phyloP scores from a whole-genome alignment of 1,140 invertebrate species.

The Orchestia grillus region DNA sequence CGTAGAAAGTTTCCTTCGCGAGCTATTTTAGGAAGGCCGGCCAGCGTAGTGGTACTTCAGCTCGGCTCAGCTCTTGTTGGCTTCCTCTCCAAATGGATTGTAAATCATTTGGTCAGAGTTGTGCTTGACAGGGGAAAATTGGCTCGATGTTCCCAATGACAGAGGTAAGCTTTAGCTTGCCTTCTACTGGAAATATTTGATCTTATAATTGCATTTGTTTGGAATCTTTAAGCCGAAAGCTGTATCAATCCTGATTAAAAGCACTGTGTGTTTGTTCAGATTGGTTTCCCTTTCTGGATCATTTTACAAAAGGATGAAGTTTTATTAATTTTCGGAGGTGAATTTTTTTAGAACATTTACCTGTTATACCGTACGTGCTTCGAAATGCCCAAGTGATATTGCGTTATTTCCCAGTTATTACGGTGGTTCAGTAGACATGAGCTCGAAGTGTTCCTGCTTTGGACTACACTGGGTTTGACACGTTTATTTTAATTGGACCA shows the following conservation, averaged over 20 bases:
- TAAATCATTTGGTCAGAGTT: background rate
- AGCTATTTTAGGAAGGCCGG: background rate
- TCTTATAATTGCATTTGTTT: background rate
- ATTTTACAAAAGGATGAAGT: background rate
- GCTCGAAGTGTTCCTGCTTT: too few relatives aligned
- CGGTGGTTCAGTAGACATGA: too few relatives aligned
- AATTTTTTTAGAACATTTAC: too few relatives aligned
- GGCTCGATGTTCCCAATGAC: background rate
- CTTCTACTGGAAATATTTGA: background rate
- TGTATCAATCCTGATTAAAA: background rate
- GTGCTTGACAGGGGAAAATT: background rate
- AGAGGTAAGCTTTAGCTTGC: background rate
- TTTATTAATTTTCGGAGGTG: background rate
- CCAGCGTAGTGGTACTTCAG: background rate
- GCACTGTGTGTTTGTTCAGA: background rate
- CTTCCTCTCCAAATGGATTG: background rate
- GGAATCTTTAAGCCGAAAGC: background rate
- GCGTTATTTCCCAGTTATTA: too few relatives aligned
- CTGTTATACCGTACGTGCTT: too few relatives aligned
- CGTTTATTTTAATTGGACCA: too few relatives aligned
- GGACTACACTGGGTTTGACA: too few relatives aligned
- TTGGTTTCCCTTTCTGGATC: background rate
- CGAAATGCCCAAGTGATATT: too few relatives aligned
- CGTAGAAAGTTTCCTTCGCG: background rate
- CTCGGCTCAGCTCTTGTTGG: background rate